Evolutionary conservation across 2,888 invertebrate genomes (phyloP).

Genomic region (Oscheius onirici): DNA sequence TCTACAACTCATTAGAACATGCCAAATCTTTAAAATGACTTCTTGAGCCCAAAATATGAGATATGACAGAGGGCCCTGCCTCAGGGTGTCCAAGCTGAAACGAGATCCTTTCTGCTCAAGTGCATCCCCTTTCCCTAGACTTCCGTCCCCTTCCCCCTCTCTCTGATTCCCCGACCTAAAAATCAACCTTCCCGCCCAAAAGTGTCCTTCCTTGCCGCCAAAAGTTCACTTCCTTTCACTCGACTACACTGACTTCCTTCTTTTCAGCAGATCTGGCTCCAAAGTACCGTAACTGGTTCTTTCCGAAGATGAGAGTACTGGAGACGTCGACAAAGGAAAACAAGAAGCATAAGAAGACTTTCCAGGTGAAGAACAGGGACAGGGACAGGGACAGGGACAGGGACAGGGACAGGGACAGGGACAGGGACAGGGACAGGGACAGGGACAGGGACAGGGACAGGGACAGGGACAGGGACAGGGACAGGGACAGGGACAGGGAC

Average conservation of each 20-base stretch:
- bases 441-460: not conserved
- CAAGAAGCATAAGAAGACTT: conserved; percentile 61
- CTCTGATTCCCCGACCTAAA: not conserved
- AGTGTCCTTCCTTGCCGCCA: not conserved
- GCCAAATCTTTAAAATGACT: too few relatives aligned
- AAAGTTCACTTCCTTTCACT: not conserved
- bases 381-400: not conserved
- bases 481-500: not conserved
- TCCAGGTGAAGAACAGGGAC: conserved; percentile 52
- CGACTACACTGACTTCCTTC: not conserved
- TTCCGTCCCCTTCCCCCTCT: not conserved
- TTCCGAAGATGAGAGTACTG: conserved; percentile 48
- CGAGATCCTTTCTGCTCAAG: not conserved
- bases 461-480: not conserved
- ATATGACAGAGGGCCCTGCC: not conserved
- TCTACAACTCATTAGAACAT: too few relatives aligned
- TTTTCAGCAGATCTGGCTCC: conserved; percentile 37
- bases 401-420: not conserved
- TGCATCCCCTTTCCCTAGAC: not conserved
- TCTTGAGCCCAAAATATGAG: not conserved
- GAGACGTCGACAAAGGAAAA: conserved; percentile 53
- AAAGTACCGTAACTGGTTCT: conserved; percentile 34
- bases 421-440: not conserved
- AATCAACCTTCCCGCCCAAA: not conserved
- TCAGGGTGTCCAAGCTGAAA: not conserved